A percentile compares a stretch with the other conserved stretches of the same genome.
Conservation (phyloP, 2,113 vertebrate species). For the Pongo abelii region DNA sequence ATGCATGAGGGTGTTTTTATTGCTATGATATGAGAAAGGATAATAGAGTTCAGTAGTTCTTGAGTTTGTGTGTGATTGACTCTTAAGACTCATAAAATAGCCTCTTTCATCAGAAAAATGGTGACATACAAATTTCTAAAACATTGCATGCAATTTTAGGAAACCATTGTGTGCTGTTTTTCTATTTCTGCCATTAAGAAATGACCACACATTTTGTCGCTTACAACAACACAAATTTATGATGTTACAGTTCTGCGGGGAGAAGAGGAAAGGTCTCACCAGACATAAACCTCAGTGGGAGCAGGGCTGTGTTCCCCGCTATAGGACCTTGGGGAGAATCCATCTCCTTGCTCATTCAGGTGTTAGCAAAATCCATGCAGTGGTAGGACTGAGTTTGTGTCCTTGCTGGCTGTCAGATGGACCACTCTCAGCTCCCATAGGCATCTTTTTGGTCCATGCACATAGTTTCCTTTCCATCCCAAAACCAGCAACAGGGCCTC, state of each 20-base stretch:
- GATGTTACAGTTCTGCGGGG: neutral
- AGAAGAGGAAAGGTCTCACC: neutral
- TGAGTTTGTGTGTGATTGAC: neutral
- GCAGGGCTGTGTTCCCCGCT: neutral
- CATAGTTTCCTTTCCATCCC: neutral
- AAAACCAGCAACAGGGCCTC: neutral
- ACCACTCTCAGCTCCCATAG: no score
- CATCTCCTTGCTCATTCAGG: neutral
- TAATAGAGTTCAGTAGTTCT: neutral
- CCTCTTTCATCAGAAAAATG: neutral
- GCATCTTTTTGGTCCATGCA: neutral
- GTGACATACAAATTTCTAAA: neutral
- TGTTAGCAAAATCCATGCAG: neutral
- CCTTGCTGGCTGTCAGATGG: neutral
- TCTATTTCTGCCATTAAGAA: neutral
- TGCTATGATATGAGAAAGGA: neutral
- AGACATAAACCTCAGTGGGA: neutral
- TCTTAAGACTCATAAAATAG: neutral
- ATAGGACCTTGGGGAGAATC: rapidly evolving
- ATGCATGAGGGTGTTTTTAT: neutral
- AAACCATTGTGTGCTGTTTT: neutral
- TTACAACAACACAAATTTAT: neutral
- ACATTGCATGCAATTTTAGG: neutral
- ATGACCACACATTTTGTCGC: neutral
- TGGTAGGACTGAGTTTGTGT: neutral